phyloP scores from a whole-genome alignment of 1,140 invertebrate genomes.

The Drosophila obscura region DNA sequence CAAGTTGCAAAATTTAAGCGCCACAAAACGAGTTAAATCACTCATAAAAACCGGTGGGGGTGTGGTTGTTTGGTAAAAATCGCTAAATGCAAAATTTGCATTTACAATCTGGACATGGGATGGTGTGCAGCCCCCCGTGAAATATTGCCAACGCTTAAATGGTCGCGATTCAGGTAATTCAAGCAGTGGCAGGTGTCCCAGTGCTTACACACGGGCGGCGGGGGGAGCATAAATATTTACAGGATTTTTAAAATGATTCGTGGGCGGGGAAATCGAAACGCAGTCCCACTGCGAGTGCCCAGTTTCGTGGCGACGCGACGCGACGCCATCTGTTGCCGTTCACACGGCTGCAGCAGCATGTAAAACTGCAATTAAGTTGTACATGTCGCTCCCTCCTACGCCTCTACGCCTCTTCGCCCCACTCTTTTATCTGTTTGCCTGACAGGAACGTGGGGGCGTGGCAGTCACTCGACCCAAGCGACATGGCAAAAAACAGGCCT shows the following conservation, averaged over 20 bases:
- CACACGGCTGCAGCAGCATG: conserved; percentile 64
- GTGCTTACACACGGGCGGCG: conserved; percentile 55
- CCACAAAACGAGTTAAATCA: conserved; percentile 53
- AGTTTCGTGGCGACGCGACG: too few species aligned
- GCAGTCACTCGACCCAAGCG: conserved; percentile 1
- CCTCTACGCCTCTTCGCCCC: background rate
- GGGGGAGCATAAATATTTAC: conserved; percentile 72
- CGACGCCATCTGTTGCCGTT: conserved; percentile 60
- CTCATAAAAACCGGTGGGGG: conserved; percentile 51
- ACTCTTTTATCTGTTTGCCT: conserved; percentile 3
- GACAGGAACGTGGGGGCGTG: background rate
- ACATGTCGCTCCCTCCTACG: conserved; percentile 18
- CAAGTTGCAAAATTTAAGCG: conserved; percentile 40
- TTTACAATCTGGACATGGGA: conserved; percentile 57
- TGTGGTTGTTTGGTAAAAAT: conserved; percentile 2
- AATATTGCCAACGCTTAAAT: conserved; percentile 62
- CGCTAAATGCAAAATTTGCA: conserved; percentile 77
- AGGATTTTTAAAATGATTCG: conserved; percentile 74
- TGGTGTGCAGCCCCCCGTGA: conserved; percentile 33
- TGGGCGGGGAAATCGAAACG: conserved; percentile 30
- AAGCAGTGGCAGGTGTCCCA: conserved; percentile 39
- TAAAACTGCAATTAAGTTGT: conserved; percentile 81
- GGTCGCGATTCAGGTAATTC: conserved; percentile 6
- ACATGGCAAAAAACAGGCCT: conserved; percentile 23
- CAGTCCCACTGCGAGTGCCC: background rate